Percentiles rank a stretch among this genome's conserved stretches.
These are phyloP conservation scores for Siderastrea radians DNA, from an alignment of 92 coral and sea anemone genomes.

Conservation along the genomic window DNA sequence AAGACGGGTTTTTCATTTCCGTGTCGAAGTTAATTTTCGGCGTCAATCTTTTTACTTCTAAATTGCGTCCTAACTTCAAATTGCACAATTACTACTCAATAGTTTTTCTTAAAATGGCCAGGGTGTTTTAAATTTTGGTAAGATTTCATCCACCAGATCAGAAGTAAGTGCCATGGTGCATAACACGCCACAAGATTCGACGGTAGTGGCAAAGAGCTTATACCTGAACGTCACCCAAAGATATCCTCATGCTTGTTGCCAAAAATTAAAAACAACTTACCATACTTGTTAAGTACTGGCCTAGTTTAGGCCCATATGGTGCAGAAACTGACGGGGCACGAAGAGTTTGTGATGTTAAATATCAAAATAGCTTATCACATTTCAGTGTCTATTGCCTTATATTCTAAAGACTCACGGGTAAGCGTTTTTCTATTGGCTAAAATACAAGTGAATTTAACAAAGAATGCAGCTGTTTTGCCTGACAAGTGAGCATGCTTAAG, in stretches of 20 bases:
- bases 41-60: neutral
- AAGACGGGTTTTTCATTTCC: neutral
- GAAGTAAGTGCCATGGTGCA: neutral
- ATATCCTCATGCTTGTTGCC: too few relatives aligned
- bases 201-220: too few relatives aligned
- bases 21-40: neutral
- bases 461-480: neutral
- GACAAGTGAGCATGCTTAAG: neutral
- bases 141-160: too few relatives aligned
- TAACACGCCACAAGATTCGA: too few relatives aligned
- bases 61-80: neutral
- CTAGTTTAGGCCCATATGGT: too few relatives aligned
- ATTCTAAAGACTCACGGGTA: neutral
- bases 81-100: neutral
- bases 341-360: neutral
- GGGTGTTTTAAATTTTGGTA: neutral
- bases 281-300: too few relatives aligned
- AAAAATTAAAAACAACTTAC: too few relatives aligned
- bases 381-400: neutral
- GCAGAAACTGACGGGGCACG: neutral
- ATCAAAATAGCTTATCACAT: neutral
- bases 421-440: neutral
- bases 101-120: neutral
- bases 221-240: too few relatives aligned
- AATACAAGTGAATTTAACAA: neutral